Percentiles rank a stretch among this genome's conserved stretches.
Evolutionary conservation across 1,140 invertebrate genomes (phyloP).

Genomic region (Bathynomus jamesi): DNA sequence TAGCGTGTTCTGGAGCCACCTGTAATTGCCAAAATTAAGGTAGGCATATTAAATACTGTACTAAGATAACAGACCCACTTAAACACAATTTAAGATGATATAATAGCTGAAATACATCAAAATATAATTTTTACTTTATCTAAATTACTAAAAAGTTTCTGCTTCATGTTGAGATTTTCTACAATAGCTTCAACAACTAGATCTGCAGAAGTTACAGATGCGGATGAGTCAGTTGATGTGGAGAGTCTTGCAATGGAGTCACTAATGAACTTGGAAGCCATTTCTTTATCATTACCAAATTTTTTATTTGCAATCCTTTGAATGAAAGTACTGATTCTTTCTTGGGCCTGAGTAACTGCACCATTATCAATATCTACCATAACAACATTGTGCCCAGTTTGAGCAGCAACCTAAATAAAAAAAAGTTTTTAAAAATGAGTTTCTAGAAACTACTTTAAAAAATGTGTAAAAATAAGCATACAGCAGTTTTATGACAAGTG

Average conservation of each 20-base stretch:
- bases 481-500: no score
- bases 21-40: no score
- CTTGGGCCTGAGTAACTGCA: constrained; percentile 51
- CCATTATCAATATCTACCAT: constrained; percentile 45
- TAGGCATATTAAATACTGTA: no score
- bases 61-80: no score
- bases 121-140: constrained; percentile 40
- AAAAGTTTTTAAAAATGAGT: no score
- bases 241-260: constrained; percentile 55
- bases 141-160: constrained; percentile 60
- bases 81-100: no score
- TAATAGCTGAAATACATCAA: no score
- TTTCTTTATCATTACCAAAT: constrained; percentile 46
- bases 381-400: constrained; percentile 57
- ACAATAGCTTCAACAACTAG: constrained; percentile 80
- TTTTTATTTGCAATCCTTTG: constrained; percentile 68
- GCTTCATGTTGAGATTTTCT: constrained; percentile 72
- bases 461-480: no score
- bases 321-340: constrained; percentile 60
- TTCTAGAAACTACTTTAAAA: no score
- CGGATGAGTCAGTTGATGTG: constrained; percentile 52
- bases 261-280: constrained; percentile 58
- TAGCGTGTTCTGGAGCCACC: constrained; percentile 57
- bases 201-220: constrained; percentile 58
- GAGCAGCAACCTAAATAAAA: constrained; percentile 64